Base-by-base conservation (phyloP, 92 coral and sea anemone species). In the Phenganax subtilis region DNA sequence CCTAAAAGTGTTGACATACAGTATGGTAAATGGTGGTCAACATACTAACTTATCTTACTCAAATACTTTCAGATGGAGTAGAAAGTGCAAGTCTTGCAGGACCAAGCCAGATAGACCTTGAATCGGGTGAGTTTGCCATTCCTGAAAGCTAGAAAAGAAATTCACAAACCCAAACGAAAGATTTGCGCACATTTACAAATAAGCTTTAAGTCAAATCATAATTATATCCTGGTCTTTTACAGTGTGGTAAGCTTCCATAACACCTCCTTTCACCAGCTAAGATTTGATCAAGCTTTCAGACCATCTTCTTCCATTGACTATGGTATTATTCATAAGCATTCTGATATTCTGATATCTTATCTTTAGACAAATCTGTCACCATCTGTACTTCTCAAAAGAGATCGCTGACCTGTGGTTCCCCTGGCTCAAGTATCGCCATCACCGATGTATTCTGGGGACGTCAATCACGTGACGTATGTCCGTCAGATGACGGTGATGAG, bases 381-480 rank as follows among this genome's bases (percentile, higher is more conserved):
- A 75, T 93, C 56, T 93, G 98, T 75, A 85, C 96, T 17, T 85
- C 86, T 59, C 89, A 91, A 75, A 93, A 90, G 84, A 90, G 82
- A 61, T 89, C 98, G 57, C 84, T 93, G 72, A 91, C 92, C 2
- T 93, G 98, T 52, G 86, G 92, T 55, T 85, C 92, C 54, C 94
- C 98, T 9, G 98, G 98, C 25, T 93, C 98, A 11, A 83, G 97
- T 17, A 91, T 93, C n/a, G 98, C 98, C 4, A 85, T 93, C 75
- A 93, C 97, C 0, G 92, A 93, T 8, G 98, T 90, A 7, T 93
- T 93, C 86, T 93, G 98, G 98, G 98, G 98, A 16, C 86, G 98
- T 9, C 44, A 73, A 52, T 91, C 98, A 12, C 86, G 90, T 10
- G 90, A 91, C 55, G 88, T 93, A 30, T 93, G 98, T 64, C 97